These are phyloP conservation scores for Theonella swinhoei DNA, from an alignment of 37 sponge, comb jelly and placozoan genomes.

Conservation along the genomic window DNA sequence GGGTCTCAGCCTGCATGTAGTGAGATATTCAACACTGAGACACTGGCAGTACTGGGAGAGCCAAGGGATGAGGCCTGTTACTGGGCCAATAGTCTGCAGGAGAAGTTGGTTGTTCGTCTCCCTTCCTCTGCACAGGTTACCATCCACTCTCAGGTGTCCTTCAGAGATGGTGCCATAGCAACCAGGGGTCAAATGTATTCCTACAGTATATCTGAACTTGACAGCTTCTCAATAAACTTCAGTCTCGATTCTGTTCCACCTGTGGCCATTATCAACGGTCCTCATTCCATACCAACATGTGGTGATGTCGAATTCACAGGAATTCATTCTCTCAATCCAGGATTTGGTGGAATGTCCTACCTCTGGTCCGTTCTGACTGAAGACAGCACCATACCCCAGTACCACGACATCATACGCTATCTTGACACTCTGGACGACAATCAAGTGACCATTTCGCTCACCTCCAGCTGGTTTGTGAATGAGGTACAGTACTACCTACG, in stretches of 20 bases:
- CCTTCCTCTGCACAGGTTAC: conserved; percentile 42
- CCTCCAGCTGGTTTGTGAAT: conserved; percentile 17
- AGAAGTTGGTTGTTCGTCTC: conserved; percentile 24
- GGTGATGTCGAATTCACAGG: conserved; percentile 43
- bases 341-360: conserved; percentile 57
- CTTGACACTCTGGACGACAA: conserved; percentile 18
- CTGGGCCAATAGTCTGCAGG: conserved; percentile 28
- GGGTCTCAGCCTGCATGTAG: conserved; percentile 16
- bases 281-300: conserved; percentile 61
- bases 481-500: conserved; percentile 47
- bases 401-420: conserved; percentile 15
- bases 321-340: conserved; percentile 57
- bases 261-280: conserved; percentile 57
- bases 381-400: conserved; percentile 52
- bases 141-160: conserved; percentile 28
- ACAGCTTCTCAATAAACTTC: conserved; percentile 23
- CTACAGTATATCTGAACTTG: conserved; percentile 13
- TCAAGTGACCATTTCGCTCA: conserved; percentile 29
- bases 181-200: conserved; percentile 23
- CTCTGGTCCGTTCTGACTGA: conserved; percentile 53
- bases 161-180: conserved; percentile 38
- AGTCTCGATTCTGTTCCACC: conserved; percentile 37
- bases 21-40: conserved; percentile 30
- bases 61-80: conserved; percentile 30
- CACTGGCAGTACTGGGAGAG: conserved; percentile 45